Percentiles rank a stretch among this genome's conserved stretches.
These are phyloP conservation scores for Melanotaenia nigrans DNA, from an alignment of 2,797 vertebrate species.

Conservation along the genomic window DNA sequence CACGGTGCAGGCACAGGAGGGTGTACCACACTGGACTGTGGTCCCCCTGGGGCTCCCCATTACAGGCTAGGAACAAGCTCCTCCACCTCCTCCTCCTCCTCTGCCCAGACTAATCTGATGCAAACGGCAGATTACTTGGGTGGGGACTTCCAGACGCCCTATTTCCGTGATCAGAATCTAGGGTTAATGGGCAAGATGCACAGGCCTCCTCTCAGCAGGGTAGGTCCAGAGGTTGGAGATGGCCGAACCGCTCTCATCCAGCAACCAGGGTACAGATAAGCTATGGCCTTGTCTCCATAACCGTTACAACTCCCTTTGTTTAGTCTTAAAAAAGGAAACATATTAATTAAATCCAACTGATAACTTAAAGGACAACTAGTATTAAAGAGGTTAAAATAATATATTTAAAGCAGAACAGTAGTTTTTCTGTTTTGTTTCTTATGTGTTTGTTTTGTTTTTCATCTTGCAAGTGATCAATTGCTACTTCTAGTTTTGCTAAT, in stretches of 20 bases:
- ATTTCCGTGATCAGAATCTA: constrained; percentile 98
- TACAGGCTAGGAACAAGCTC: constrained; percentile 89
- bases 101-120: constrained; percentile 94
- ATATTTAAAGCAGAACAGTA: constrained; percentile 83
- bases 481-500: constrained; percentile 56
- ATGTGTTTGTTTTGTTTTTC: constrained; percentile 25
- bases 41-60: constrained; percentile 87
- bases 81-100: constrained; percentile 75
- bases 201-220: constrained; percentile 91
- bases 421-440: constrained; percentile 58
- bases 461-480: constrained; percentile 91
- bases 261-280: constrained; percentile 99
- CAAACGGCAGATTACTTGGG: constrained; percentile 97
- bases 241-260: constrained; percentile 95
- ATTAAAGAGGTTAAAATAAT: constrained; percentile 80
- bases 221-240: constrained; percentile 89
- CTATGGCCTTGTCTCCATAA: constrained; percentile 85
- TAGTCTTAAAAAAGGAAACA: constrained; percentile 84
- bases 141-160: constrained; percentile 98
- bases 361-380: constrained; percentile 79
- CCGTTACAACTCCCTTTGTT: constrained; percentile 78
- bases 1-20: constrained; percentile 87
- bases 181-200: constrained; percentile 95
- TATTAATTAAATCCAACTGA: constrained; percentile 71
- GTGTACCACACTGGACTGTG: constrained; percentile 88